Evolutionary conservation across 1,140 invertebrate species (phyloP).

Genomic region (Neelides sp.): DNA sequence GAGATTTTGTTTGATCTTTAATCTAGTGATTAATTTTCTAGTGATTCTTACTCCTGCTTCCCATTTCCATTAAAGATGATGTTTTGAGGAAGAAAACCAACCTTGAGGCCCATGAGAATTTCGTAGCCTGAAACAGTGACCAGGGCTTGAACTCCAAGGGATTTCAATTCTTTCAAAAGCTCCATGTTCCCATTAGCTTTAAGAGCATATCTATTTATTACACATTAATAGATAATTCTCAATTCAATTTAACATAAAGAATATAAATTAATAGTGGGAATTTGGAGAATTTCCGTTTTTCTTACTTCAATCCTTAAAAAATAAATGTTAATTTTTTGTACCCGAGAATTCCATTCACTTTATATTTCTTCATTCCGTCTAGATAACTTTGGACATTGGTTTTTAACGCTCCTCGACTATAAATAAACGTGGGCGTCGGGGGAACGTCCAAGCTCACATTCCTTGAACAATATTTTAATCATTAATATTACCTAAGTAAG

Average conservation of each 20-base stretch:
- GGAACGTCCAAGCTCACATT: constrained; percentile 17
- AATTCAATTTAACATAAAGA: neutral
- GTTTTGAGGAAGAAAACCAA: constrained; percentile 32
- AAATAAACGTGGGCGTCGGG: constrained; percentile 33
- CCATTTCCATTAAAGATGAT: constrained; percentile 39
- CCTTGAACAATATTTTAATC: too few species aligned
- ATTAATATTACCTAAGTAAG: too few species aligned
- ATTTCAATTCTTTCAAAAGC: constrained; percentile 33
- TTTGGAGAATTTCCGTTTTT: neutral
- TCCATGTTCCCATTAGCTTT: constrained; percentile 36
- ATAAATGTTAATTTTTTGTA: neutral
- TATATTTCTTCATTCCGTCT: constrained; percentile 29
- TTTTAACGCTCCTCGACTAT: constrained; percentile 33
- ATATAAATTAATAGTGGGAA: neutral
- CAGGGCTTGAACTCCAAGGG: constrained; percentile 31
- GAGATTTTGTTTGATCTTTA: neutral
- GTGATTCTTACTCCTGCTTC: constrained; percentile 32
- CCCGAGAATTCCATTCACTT: constrained; percentile 28
- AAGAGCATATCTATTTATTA: constrained; percentile 32
- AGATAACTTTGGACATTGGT: constrained; percentile 32
- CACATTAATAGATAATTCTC: neutral
- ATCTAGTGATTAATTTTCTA: too few species aligned
- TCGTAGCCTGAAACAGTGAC: constrained; percentile 37
- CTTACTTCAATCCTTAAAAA: neutral
- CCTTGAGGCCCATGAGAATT: constrained; percentile 33